Evolutionary conservation across 2,797 vertebrate genomes (phyloP).

Genomic region (Spinibarbus caldwelli): DNA sequence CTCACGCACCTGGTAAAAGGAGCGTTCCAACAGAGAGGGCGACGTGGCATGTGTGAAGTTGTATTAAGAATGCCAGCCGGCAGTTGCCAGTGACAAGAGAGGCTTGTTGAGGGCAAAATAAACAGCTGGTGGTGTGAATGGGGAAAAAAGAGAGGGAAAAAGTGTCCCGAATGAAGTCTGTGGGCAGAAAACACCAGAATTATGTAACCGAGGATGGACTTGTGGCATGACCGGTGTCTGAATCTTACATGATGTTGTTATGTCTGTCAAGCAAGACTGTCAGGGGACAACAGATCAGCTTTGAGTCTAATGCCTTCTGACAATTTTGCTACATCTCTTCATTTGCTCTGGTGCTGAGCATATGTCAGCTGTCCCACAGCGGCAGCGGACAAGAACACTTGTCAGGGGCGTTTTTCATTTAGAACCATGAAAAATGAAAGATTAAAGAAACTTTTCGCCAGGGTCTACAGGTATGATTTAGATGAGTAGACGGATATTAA

Average conservation of each 20-base stretch:
- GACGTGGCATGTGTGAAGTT: constrained; percentile 19
- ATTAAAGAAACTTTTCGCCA: constrained; percentile 15
- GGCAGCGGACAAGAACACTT: constrained; percentile 36
- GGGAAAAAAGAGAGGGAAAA: neutral
- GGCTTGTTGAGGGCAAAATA: constrained; percentile 41
- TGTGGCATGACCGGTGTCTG: constrained; percentile 51
- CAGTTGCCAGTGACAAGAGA: constrained; percentile 36
- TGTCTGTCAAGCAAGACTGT: constrained; percentile 59
- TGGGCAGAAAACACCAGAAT: constrained; percentile 41
- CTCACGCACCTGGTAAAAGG: constrained; percentile 31
- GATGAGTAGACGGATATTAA: neutral
- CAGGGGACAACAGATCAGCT: constrained; percentile 57
- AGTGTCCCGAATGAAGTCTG: neutral
- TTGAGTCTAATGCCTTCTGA: constrained; percentile 68
- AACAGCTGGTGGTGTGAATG: constrained; percentile 29
- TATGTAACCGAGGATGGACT: constrained; percentile 26
- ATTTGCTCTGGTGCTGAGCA: constrained; percentile 66
- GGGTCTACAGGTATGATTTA: neutral
- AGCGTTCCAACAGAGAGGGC: constrained; percentile 10
- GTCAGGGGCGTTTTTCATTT: constrained; percentile 51
- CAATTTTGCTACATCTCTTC: constrained; percentile 64
- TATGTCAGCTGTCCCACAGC: constrained; percentile 63
- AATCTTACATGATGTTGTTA: constrained; percentile 57
- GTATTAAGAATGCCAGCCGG: constrained; percentile 42
- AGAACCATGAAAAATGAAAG: constrained; percentile 48